These are phyloP conservation scores for Tipula unca DNA, from an alignment of 2,888 invertebrate species.

Conservation along the genomic window DNA sequence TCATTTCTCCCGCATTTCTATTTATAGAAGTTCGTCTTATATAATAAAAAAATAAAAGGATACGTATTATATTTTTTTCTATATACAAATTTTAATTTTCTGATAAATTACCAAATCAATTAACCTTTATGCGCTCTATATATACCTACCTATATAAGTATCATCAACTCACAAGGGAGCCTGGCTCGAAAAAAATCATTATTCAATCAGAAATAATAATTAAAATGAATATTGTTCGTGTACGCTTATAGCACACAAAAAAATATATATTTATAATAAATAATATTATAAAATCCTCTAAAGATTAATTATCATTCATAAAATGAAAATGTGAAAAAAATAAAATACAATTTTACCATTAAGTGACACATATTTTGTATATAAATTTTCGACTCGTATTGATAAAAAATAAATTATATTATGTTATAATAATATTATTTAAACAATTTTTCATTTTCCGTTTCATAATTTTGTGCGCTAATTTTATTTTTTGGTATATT, in stretches of 20 bases:
- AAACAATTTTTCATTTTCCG: background rate
- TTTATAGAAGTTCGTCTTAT: background rate
- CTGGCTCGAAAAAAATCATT: background rate
- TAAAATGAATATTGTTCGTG: constrained; percentile 1
- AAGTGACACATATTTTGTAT: background rate
- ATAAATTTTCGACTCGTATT: background rate
- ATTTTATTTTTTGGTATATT: background rate
- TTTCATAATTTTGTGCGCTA: background rate
- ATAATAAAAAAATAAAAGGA: background rate
- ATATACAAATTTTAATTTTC: background rate
- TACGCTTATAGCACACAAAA: background rate
- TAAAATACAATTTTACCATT: background rate
- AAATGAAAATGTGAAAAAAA: background rate
- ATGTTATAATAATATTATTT: background rate
- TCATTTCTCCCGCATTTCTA: background rate
- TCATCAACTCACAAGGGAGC: background rate
- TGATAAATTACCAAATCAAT: constrained; percentile 14
- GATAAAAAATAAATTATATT: background rate
- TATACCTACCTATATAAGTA: background rate
- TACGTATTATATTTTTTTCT: background rate
- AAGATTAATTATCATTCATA: constrained; percentile 14
- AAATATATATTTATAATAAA: background rate
- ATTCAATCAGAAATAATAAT: constrained; percentile 14
- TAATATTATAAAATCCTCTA: background rate
- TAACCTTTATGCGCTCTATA: background rate